A percentile compares a stretch with the other conserved stretches of the same genome.
phyloP scores from a whole-genome alignment of 2,888 invertebrate genomes.

The Aplocera efformata region DNA sequence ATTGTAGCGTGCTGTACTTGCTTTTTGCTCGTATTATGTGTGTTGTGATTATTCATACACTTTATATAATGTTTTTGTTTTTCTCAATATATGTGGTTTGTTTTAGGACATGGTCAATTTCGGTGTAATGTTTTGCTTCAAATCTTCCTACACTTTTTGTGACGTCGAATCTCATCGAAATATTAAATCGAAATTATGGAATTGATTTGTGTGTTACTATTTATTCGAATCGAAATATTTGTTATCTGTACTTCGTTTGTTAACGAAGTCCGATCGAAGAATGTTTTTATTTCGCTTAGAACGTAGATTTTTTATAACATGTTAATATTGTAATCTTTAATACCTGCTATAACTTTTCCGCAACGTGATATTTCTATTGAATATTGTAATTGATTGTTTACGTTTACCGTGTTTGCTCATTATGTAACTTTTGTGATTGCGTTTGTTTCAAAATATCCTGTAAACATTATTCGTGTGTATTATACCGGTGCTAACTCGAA shows the following conservation, averaged over 20 bases:
- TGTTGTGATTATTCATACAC: conserved; percentile 11
- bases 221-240: too few species aligned
- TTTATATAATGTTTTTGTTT: conserved; percentile 5
- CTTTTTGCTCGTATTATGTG: conserved; percentile 7
- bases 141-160: conserved; percentile 20
- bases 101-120: conserved; percentile 31
- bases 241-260: too few species aligned
- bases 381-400: neutral
- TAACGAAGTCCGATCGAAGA: too few species aligned
- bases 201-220: neutral
- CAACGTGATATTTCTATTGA: too few species aligned
- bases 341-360: too few species aligned
- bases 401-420: conserved; percentile 27
- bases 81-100: conserved; percentile 25
- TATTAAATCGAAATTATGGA: conserved; percentile 25
- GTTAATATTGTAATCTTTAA: too few species aligned
- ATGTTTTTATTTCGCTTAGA: too few species aligned
- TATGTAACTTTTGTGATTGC: conserved; percentile 26
- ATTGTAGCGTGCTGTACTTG: conserved; percentile 8
- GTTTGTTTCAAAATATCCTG: conserved; percentile 32
- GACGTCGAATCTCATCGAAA: conserved; percentile 29
- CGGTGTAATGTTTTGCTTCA: conserved; percentile 29
- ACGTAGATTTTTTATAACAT: too few species aligned
- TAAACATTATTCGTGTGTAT: conserved; percentile 12
- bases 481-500: conserved; percentile 23